These are phyloP conservation scores for Thalassoma bifasciatum DNA, from an alignment of 2,113 vertebrate genomes.

Conservation along the genomic window DNA sequence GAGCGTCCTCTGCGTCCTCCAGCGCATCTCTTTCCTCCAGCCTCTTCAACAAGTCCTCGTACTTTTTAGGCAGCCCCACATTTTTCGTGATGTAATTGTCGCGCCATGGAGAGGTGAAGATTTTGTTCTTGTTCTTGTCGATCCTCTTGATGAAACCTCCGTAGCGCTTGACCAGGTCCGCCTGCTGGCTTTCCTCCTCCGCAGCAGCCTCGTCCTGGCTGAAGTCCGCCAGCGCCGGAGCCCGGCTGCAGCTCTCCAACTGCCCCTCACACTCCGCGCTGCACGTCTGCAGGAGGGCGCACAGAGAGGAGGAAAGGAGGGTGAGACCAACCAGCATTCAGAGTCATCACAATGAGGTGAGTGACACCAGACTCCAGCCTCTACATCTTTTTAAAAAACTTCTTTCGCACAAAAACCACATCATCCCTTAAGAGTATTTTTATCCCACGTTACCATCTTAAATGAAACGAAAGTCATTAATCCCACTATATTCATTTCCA, in stretches of 20 bases:
- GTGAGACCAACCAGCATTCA: not conserved
- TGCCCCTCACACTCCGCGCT: constrained; percentile 87
- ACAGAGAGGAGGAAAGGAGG: not conserved
- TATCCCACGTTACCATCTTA: not conserved
- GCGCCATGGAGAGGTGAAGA: constrained; percentile 75
- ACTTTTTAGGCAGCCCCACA: constrained; percentile 73
- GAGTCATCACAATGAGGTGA: not conserved
- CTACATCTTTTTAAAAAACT: not conserved
- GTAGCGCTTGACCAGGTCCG: constrained; percentile 80
- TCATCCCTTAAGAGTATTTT: too few species aligned
- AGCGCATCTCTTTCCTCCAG: constrained; percentile 66
- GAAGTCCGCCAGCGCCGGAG: constrained; percentile 58
- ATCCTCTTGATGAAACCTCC: constrained; percentile 88
- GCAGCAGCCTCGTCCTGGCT: constrained; percentile 57
- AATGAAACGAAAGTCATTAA: too few species aligned
- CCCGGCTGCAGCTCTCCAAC: constrained; percentile 83
- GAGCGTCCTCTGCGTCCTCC: constrained; percentile 14
- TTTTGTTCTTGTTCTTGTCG: constrained; percentile 85
- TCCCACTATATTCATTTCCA: too few species aligned
- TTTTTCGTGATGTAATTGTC: constrained; percentile 80
- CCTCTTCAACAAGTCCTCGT: constrained; percentile 77
- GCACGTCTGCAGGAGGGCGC: constrained; percentile 83
- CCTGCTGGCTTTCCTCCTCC: constrained; percentile 45
- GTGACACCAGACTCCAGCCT: too few species aligned
- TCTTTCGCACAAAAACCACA: too few species aligned